Evolutionary conservation across 2,888 invertebrate genomes (phyloP), one percentile per base, ranked within the genome.

Genomic region (Philereme transversata): DNA sequence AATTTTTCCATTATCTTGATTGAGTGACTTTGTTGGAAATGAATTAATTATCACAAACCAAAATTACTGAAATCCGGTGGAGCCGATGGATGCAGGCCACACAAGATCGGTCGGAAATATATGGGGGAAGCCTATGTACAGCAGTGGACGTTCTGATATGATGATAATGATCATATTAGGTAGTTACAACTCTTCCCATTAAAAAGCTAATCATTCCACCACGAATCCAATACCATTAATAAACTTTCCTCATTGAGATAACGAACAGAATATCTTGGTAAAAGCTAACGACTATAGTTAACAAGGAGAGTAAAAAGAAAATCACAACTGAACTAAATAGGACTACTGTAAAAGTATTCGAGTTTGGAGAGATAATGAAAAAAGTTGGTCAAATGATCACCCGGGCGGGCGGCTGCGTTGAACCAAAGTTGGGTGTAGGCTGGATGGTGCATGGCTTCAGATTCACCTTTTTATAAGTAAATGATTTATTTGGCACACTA

Each of bases 331-430:
- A 83, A 82, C 81, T 80, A 83, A 86, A 85, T 82, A 83, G 84
- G 79, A 83, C 78, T 81, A 79, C 80, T 82, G 81, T 84, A 82
- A 84, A 85, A 84, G 87, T 85, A 82, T 86, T 82, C 83, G 74
- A 84, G 83, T 84, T 81, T 71, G 65, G 65, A 65, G 79, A 84
- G 88, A 87, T 88, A 89, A 89, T 89, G 87, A 89, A 89, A 88
- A 88, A 88, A 89, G 86, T 89, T 89, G 80, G 79, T 83, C 80
- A 85, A 87, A 88, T 87, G 87, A 88, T 87, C 84, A 79, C 82
- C 77, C 80, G 48, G 34, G 78, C 80, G 78, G 76, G 70, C 73
- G 75, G 74, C 73, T 59, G 81, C 76, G 73, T 47, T 51, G 47
- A 70, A 63, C n/a, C 60, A 47, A 78, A 79, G 55, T 60, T 41